These are phyloP conservation scores for Shinisaurus crocodilurus DNA, from an alignment of 2,113 vertebrate genomes.

Conservation along the genomic window DNA sequence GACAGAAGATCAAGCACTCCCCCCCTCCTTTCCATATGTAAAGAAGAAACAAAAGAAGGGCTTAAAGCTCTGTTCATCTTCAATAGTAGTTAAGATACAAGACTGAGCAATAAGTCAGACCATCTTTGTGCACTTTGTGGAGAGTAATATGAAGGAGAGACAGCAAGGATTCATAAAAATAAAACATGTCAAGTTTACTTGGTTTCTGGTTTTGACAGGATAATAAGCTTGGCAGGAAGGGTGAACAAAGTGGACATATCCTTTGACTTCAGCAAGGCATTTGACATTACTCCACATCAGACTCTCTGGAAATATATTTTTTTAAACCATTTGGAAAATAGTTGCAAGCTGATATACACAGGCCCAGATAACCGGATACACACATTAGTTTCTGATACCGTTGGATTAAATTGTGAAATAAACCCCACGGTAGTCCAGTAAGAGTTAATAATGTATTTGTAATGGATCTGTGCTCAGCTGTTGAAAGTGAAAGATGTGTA, in stretches of 20 bases:
- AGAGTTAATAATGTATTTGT: conserved; percentile 39
- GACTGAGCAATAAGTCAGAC: conserved; percentile 42
- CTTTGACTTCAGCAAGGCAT: conserved; percentile 66
- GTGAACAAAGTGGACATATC: conserved; percentile 59
- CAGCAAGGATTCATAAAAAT: conserved; percentile 53
- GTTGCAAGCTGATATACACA: conserved; percentile 64
- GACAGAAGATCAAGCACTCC: background rate
- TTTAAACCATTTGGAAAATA: conserved; percentile 44
- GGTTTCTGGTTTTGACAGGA: conserved; percentile 66
- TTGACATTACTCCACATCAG: conserved; percentile 59
- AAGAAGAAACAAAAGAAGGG: conserved; percentile 1
- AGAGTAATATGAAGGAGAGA: conserved; percentile 45
- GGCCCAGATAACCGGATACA: conserved; percentile 51
- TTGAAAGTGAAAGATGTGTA: conserved; percentile 10
- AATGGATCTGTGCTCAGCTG: conserved; percentile 34
- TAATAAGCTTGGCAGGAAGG: conserved; percentile 64
- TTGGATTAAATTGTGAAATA: conserved; percentile 51
- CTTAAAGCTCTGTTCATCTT: background rate
- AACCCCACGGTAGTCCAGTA: conserved; percentile 11
- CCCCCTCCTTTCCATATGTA: background rate
- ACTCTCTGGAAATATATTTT: conserved; percentile 27
- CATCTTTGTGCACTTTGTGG: conserved; percentile 32
- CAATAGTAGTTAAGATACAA: conserved; percentile 34
- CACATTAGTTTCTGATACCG: conserved; percentile 56
- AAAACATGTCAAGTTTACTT: conserved; percentile 59